phyloP scores from a whole-genome alignment of 64 coral and sea anemone species.

The Trachythela sp. region DNA sequence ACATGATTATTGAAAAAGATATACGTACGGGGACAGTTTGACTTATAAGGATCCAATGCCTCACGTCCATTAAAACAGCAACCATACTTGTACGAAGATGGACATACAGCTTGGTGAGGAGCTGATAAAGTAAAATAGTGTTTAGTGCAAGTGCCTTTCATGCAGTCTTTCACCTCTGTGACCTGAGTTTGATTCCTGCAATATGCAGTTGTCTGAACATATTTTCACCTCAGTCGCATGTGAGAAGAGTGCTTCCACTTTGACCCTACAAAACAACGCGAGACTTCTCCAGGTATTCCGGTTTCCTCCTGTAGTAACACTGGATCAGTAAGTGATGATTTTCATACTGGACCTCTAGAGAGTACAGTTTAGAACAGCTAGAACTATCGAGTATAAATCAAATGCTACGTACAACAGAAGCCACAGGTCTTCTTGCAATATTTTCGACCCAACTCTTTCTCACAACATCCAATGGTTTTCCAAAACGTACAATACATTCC shows the following conservation, averaged over 20 bases:
- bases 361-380: too few relatives aligned
- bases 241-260: too few relatives aligned
- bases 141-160: not conserved
- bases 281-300: too few relatives aligned
- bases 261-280: too few relatives aligned
- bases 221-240: too few relatives aligned
- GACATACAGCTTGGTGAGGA: not conserved
- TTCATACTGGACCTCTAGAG: too few relatives aligned
- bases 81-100: constrained; percentile 11
- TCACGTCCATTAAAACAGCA: not conserved
- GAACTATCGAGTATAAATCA: too few relatives aligned
- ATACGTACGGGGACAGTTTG: not conserved
- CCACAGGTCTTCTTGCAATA: not conserved
- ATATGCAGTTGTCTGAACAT: not conserved
- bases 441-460: not conserved
- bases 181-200: not conserved
- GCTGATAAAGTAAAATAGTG: not conserved
- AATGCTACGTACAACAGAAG: not conserved
- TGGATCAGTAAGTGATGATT: too few relatives aligned
- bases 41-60: not conserved
- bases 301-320: too few relatives aligned
- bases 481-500: not conserved
- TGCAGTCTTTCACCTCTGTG: not conserved
- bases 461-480: constrained; percentile 15
- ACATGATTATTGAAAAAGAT: too few relatives aligned